phyloP scores from a whole-genome alignment of 2,888 invertebrate genomes.

The Oscheius myriophilus region DNA sequence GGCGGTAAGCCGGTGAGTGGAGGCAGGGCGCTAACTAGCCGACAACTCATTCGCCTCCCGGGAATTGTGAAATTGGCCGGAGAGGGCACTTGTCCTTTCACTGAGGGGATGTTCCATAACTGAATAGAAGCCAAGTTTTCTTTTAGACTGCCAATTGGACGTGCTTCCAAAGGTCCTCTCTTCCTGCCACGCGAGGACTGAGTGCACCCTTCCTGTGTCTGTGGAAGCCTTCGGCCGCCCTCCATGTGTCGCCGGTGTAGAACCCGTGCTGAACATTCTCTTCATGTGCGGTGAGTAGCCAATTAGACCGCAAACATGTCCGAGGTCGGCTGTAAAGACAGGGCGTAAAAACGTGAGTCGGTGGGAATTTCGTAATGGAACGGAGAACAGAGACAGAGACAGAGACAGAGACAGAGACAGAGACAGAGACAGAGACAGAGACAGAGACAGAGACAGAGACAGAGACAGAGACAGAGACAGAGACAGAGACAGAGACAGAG shows the following conservation, averaged over 20 bases:
- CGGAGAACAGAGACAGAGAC: too few species aligned
- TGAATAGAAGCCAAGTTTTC: slow-evolving; percentile 7
- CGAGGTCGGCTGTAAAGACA: slow-evolving; percentile 6
- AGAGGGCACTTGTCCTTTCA: background rate
- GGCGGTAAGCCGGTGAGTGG: background rate
- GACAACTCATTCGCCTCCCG: background rate
- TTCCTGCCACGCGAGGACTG: slow-evolving; percentile 72
- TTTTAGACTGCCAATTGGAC: slow-evolving; percentile 61
- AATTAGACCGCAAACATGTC: slow-evolving; percentile 10
- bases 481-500: too few species aligned
- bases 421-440: too few species aligned
- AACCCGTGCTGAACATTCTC: slow-evolving; percentile 72
- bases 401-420: too few species aligned
- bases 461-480: too few species aligned
- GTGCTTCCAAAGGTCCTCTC: slow-evolving; percentile 66
- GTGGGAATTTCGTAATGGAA: too few species aligned
- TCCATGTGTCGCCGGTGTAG: slow-evolving; percentile 68
- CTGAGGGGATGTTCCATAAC: too few species aligned
- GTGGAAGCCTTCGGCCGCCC: slow-evolving; percentile 71
- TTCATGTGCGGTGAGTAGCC: slow-evolving; percentile 72
- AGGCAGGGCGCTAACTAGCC: slow-evolving; percentile 4
- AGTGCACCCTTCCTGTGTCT: slow-evolving; percentile 71
- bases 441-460: too few species aligned
- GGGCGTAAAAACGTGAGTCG: too few species aligned
- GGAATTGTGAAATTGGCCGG: background rate